These are phyloP conservation scores for Sinodicranocentrus sp. DNA, from an alignment of 2,888 invertebrate genomes.

Conservation along the genomic window DNA sequence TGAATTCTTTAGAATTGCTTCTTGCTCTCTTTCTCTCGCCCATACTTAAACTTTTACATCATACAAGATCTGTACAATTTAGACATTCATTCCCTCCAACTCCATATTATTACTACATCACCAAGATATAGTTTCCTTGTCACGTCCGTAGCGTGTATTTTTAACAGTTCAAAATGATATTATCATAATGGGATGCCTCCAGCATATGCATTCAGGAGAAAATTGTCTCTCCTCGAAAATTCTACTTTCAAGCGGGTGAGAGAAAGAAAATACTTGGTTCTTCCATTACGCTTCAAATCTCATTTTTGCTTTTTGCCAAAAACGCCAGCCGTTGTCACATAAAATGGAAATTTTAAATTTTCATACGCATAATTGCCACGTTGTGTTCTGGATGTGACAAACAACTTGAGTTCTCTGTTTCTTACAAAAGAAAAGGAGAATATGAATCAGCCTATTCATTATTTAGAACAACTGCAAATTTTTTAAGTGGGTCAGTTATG, in stretches of 20 bases:
- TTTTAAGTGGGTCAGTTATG: background rate
- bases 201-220: conserved; percentile 27
- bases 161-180: conserved; percentile 54
- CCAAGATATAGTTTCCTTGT: conserved; percentile 37
- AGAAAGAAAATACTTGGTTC: too few species aligned
- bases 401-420: background rate
- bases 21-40: conserved; percentile 32
- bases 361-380: background rate
- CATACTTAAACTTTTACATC: conserved; percentile 18
- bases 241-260: too few species aligned
- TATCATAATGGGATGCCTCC: conserved; percentile 49
- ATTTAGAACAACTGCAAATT: too few species aligned
- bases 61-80: conserved; percentile 24
- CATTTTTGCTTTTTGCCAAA: background rate
- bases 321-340: background rate
- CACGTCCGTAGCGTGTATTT: conserved; percentile 49
- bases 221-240: conserved; percentile 14
- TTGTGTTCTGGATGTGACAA: background rate
- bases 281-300: too few species aligned
- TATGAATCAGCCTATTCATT: too few species aligned
- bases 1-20: conserved; percentile 53
- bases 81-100: conserved; percentile 5
- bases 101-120: background rate
- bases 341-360: background rate
- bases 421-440: too few species aligned